Evolutionary conservation across 2,888 invertebrate species (phyloP), one percentile per base, ranked within the genome.

Genomic region (Dynastes hyllus): DNA sequence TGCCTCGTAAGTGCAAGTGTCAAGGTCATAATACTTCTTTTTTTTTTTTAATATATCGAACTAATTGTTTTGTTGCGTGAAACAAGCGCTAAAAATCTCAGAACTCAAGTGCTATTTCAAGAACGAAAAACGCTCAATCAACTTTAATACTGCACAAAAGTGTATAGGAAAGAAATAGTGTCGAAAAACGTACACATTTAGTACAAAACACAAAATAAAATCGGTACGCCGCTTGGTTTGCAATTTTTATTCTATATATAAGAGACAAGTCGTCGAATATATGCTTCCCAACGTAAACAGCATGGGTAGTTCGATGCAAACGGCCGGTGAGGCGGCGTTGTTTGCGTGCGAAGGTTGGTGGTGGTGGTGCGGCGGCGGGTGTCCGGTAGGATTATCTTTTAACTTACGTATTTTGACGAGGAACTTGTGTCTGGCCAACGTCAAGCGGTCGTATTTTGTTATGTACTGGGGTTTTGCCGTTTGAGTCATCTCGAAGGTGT

Each of bases 181-280:
- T 4, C 22, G n/a, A 58, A 22, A 58, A n/a, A 58, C 22, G 22
- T 22, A 16, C n/a, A n/a, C 16, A 22, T 53, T 13, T 53, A 13
- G 16, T 9, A 11, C 45, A 45, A 45, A 11, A 45, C 51, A 9
- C 40, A 37, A 70, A 67, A 78, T 61, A 63, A 73, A 61, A 73
- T 66, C 67, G 16, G 53, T 67, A 53, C 37, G 50, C 29, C 22
- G 55, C 8, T 58, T 16, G 27, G n/a, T 45, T 58, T 69, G 53
- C 70, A 75, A 71, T 67, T 11, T 81, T 90, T 90, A 92, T 87
- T 94, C 92, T 85, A 93, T 90, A 87, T 92, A 92, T 85, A 93
- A 90, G 85, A 93, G 90, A 90, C 92, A 93, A 87, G 92, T 92
- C 88, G 92, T 92, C 86, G 92, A 93, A 88, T 93, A 93, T 83